phyloP scores from a whole-genome alignment of 2,113 vertebrate species.

The Sciurus niger region DNA sequence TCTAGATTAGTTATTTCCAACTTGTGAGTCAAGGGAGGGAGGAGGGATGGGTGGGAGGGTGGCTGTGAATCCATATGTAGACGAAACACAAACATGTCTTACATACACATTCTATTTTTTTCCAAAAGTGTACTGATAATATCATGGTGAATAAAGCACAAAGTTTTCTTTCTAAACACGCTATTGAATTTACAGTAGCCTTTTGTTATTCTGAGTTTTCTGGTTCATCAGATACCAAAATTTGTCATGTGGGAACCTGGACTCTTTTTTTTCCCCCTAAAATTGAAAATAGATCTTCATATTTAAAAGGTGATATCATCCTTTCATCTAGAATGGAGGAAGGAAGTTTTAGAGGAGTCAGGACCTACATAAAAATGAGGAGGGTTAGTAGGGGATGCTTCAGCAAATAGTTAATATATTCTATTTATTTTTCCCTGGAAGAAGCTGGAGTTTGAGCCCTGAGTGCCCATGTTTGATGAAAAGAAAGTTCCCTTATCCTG shows the following conservation, averaged over 20 bases:
- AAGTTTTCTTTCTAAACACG: slow-evolving; percentile 26
- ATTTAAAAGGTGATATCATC: background rate
- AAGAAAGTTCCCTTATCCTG: background rate
- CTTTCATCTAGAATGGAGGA: background rate
- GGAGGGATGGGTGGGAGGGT: background rate
- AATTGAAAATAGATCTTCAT: background rate
- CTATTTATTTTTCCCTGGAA: background rate
- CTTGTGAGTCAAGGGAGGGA: slow-evolving; percentile 39
- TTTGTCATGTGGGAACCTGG: background rate
- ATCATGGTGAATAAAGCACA: background rate
- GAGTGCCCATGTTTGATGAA: background rate
- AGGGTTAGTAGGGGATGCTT: no score
- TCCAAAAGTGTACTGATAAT: slow-evolving; percentile 39
- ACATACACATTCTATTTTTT: background rate
- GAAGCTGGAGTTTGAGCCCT: background rate
- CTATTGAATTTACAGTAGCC: background rate
- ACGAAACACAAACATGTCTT: slow-evolving; percentile 58
- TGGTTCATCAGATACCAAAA: slow-evolving; percentile 12
- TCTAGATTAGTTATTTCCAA: background rate
- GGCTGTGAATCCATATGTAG: background rate
- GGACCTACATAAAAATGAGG: background rate
- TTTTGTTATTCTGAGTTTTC: slow-evolving; percentile 48
- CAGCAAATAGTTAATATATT: background rate
- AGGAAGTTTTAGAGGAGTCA: background rate
- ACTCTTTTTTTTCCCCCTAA: background rate